phyloP scores from a whole-genome alignment of 2,113 vertebrate genomes.

The Strix uralensis region DNA sequence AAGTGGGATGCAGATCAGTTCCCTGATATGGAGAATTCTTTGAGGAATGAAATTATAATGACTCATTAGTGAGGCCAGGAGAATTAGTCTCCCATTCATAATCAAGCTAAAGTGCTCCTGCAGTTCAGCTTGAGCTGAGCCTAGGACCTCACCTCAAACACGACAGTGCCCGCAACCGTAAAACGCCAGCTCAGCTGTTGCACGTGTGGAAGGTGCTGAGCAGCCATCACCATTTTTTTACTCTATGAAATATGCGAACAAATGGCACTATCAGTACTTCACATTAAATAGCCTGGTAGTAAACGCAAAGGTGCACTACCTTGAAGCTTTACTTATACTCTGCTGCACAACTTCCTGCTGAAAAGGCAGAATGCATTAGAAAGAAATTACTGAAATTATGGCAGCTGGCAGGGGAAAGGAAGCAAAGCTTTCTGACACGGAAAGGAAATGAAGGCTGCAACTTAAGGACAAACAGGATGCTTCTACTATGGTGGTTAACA shows the following conservation, averaged over 20 bases:
- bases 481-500: neutral
- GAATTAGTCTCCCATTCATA: neutral
- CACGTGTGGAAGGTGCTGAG: neutral
- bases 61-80: neutral
- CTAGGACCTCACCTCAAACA: neutral
- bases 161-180: neutral
- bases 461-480: neutral
- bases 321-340: neutral
- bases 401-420: neutral
- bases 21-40: neutral
- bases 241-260: neutral
- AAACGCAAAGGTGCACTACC: neutral
- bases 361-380: neutral
- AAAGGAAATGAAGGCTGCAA: neutral
- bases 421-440: neutral
- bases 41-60: neutral
- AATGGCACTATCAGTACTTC: neutral
- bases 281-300: neutral
- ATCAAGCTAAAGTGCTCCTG: neutral
- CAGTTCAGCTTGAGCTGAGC: neutral
- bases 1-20: neutral
- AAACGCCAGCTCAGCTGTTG: neutral
- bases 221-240: neutral
- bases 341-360: neutral
- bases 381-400: neutral